phyloP scores from a whole-genome alignment of 2,797 vertebrate species.

The Gymnopithys bicolor region DNA sequence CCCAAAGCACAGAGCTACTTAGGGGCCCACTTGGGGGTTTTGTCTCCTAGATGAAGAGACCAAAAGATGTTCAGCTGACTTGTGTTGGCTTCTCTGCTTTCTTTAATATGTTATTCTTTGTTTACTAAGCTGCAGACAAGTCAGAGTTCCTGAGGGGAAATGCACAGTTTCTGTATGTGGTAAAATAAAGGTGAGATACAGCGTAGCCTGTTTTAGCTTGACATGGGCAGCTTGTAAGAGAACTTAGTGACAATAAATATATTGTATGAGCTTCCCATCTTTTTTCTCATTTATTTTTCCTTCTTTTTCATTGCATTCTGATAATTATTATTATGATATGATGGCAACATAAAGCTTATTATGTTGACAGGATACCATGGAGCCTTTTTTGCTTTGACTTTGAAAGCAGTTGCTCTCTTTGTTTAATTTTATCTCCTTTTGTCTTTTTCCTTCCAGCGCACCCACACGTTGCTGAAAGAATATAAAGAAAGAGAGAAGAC shows the following conservation, averaged over 20 bases:
- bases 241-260: background rate
- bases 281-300: background rate
- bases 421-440: background rate
- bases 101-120: background rate
- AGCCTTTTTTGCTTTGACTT: background rate
- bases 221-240: background rate
- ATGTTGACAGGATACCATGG: background rate
- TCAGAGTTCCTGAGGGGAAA: background rate
- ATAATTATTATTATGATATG: background rate
- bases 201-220: background rate
- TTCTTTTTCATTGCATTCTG: background rate
- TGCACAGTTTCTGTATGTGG: background rate
- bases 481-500: conserved; percentile 88
- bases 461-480: conserved; percentile 92
- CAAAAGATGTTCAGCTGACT: background rate
- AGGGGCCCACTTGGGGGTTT: background rate
- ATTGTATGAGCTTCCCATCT: background rate
- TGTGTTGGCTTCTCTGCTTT: background rate
- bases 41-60: background rate
- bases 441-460: conserved; percentile 79
- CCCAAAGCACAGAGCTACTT: background rate
- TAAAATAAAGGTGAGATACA: background rate
- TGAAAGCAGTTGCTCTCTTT: background rate
- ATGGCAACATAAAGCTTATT: background rate
- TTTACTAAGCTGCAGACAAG: background rate